Evolutionary conservation across 2,888 invertebrate genomes (phyloP).

Genomic region (Pinctada fucata): DNA sequence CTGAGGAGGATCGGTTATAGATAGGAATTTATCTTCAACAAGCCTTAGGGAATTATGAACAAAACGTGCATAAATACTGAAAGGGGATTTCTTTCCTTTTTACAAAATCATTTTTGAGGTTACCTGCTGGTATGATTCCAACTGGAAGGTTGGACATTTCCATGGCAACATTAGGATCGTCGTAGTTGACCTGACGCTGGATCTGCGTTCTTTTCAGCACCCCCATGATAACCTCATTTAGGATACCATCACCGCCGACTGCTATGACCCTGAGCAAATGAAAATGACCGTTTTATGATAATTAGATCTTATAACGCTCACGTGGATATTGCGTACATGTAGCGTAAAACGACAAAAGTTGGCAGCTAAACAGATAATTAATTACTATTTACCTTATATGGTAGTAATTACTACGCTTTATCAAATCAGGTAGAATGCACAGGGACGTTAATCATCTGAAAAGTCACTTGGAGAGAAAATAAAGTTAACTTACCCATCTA

Average conservation of each 20-base stretch:
- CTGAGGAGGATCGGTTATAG: too few species aligned
- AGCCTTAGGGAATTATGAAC: too few species aligned
- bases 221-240: conserved; percentile 66
- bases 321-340: neutral
- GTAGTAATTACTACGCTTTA: too few species aligned
- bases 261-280: conserved; percentile 58
- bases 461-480: too few species aligned
- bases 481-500: conserved; percentile 58
- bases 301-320: too few species aligned
- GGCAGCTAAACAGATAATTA: neutral
- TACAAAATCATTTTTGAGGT: neutral
- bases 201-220: conserved; percentile 53
- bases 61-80: too few species aligned
- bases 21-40: too few species aligned
- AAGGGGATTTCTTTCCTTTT: too few species aligned
- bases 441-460: too few species aligned
- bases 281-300: neutral
- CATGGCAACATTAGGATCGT: conserved; percentile 56
- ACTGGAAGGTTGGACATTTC: conserved; percentile 57
- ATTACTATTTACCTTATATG: too few species aligned
- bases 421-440: too few species aligned
- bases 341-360: neutral
- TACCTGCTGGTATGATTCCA: conserved; percentile 68
- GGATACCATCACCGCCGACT: conserved; percentile 69
- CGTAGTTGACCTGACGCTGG: conserved; percentile 53